Base-by-base conservation (phyloP, 2,113 vertebrate species). In the Pandion haliaetus region DNA sequence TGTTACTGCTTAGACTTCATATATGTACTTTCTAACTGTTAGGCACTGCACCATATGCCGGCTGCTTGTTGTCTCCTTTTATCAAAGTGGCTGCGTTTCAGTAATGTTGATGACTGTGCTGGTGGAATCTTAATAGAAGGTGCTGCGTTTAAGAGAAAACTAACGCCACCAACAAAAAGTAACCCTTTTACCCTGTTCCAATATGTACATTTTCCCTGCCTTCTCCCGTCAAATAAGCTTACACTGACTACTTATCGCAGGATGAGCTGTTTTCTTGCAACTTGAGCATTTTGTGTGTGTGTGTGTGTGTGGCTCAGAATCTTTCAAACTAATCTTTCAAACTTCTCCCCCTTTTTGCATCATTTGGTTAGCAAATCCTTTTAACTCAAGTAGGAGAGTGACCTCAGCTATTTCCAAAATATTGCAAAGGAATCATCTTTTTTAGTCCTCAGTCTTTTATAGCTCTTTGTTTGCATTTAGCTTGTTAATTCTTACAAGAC, bases 181-280 rank as follows among this genome's bases (percentile, higher is more conserved):
- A 17, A 58, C 5, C 19, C 3, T 58, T 52, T 66, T 8, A 7
- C 7, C 12, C 10, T 21, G 17, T 17, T 67, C 31, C 8, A 24
- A 0, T 21, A 3, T 17, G 20, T 31, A 2, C 1, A 0, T 65
- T 45, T 90, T 36, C 54, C 52, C 10, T 28, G n/a, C 26, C 31
- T 61, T 83, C 6, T 12, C 12, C 17, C 18, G 29, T 42, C 31
- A 66, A 36, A 38, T 14, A 15, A 62, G 5, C 44, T 87, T 21
- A 18, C 19, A 0, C 13, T 45, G 52, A 38, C 23, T 40, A 2
- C 8, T 58, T 38, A 24, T 34, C 65, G 72, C 45, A 45, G 59
- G 45, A 16, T 34, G 65, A 79, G 85, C 63, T 54, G 5, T 74
- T 91, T 88, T 55, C 59, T 71, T 94, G 28, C 50, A 47, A 12